Evolutionary conservation across 2,888 invertebrate genomes (phyloP).

Genomic region (Epinotia brunnichana): DNA sequence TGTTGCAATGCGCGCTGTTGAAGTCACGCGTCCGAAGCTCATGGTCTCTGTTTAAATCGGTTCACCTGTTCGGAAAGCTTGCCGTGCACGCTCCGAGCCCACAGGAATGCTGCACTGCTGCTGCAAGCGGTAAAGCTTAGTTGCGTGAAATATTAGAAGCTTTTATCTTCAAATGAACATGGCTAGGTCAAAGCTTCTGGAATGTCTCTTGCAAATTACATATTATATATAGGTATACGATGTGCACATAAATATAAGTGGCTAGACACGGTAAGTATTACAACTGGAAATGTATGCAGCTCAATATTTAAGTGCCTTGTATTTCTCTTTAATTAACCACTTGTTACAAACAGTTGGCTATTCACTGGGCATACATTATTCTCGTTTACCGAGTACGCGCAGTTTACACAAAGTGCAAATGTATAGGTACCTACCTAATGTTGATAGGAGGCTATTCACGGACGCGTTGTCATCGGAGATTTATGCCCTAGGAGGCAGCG

Average conservation of each 20-base stretch:
- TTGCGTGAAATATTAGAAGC: conserved; percentile 18
- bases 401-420: conserved; percentile 42
- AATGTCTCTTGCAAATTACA: conserved; percentile 13
- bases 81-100: conserved; percentile 3
- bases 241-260: not conserved
- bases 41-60: conserved; percentile 37
- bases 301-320: conserved; percentile 22
- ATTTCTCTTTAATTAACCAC: conserved; percentile 33
- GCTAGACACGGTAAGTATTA: not conserved
- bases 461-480: conserved; percentile 58
- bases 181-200: conserved; percentile 11
- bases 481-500: conserved; percentile 57
- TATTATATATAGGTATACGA: not conserved
- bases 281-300: conserved; percentile 5
- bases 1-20: conserved; percentile 49
- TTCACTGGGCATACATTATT: conserved; percentile 26
- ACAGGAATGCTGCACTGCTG: conserved; percentile 13
- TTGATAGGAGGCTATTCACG: conserved; percentile 44
- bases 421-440: conserved; percentile 26
- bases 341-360: conserved; percentile 21
- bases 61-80: conserved; percentile 30
- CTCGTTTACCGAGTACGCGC: conserved; percentile 22
- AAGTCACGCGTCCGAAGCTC: conserved; percentile 44
- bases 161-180: conserved; percentile 13
- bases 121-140: conserved; percentile 13